Percentiles rank a stretch among this genome's conserved stretches.
These are phyloP conservation scores for Andrena minutula DNA, from an alignment of 2,888 invertebrate genomes.

Conservation along the genomic window DNA sequence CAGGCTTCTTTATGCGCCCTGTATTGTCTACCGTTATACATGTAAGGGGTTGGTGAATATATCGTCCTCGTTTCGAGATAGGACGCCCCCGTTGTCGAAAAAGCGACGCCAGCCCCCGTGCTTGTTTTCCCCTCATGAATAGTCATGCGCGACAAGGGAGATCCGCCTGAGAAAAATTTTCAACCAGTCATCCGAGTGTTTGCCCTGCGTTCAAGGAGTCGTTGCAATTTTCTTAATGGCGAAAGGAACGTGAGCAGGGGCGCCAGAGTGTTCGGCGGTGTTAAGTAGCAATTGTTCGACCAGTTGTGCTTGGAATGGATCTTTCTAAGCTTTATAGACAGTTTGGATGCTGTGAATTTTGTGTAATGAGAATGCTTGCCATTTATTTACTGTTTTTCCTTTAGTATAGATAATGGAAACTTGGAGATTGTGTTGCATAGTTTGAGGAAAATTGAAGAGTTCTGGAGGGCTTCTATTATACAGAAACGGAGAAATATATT, in stretches of 20 bases:
- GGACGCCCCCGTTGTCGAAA: conserved; percentile 16
- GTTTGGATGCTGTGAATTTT: too few relatives aligned
- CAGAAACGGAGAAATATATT: too few relatives aligned
- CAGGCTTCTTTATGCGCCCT: neutral
- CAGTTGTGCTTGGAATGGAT: neutral
- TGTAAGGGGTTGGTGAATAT: conserved; percentile 15
- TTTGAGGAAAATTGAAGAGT: too few relatives aligned
- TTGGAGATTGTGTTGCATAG: too few relatives aligned
- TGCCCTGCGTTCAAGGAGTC: neutral
- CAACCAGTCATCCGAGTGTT: neutral
- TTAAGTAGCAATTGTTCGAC: neutral
- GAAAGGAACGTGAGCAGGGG: neutral
- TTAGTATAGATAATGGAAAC: too few relatives aligned
- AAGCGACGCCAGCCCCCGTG: neutral
- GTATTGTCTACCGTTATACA: conserved; percentile 14
- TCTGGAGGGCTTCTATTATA: too few relatives aligned
- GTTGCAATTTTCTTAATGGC: neutral
- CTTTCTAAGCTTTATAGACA: neutral
- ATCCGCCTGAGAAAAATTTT: neutral
- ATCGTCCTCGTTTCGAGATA: conserved; percentile 7
- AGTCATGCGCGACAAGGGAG: neutral
- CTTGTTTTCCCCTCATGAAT: conserved; percentile 9
- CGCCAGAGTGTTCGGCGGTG: neutral
- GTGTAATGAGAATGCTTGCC: too few relatives aligned
- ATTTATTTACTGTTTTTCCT: too few relatives aligned